phyloP scores from a whole-genome alignment of 2,113 vertebrate genomes.

The Etheostoma cragini region DNA sequence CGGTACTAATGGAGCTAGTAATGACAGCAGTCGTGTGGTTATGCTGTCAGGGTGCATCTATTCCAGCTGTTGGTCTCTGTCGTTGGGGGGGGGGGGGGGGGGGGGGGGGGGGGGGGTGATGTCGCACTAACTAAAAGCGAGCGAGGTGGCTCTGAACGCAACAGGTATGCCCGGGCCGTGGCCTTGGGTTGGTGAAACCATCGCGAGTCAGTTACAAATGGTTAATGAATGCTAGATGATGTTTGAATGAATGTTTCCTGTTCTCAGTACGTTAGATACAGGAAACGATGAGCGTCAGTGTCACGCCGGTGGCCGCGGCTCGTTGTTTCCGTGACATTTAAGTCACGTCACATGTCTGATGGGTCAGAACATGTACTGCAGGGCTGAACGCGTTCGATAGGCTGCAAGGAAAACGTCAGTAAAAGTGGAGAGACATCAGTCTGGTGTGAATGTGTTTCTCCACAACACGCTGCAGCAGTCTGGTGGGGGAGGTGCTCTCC shows the following conservation, averaged over 20 bases:
- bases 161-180: constrained; percentile 49
- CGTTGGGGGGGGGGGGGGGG: neutral
- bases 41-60: neutral
- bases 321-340: neutral
- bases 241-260: too few relatives aligned
- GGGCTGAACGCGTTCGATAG: neutral
- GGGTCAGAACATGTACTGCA: neutral
- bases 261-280: rapidly evolving
- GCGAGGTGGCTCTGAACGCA: constrained; percentile 35
- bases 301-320: neutral
- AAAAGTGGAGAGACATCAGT: neutral
- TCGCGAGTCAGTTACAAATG: too few relatives aligned
- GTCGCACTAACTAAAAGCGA: constrained; percentile 37
- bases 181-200: neutral
- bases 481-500: constrained; percentile 71
- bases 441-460: constrained; percentile 42
- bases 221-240: too few relatives aligned
- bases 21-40: neutral
- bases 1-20: neutral
- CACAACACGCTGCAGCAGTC: constrained; percentile 50
- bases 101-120: neutral
- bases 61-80: neutral
- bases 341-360: too few relatives aligned
- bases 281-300: neutral
- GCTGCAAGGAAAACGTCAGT: neutral